Conservation (phyloP, 2,888 invertebrate genomes). For the Teleogryllus oceanicus region DNA sequence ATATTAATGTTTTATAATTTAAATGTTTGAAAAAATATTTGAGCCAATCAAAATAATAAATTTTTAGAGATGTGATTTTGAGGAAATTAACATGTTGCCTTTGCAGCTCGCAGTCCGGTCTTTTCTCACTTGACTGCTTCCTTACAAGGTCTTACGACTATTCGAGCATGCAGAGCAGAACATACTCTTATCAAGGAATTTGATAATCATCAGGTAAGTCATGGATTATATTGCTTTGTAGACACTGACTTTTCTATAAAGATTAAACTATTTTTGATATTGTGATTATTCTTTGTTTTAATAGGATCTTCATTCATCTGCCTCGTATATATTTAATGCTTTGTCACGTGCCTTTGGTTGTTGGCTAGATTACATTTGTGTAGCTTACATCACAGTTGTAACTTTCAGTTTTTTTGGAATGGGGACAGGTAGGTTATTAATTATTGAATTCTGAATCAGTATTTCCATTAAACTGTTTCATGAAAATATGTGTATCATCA, state of each 20-base stretch:
- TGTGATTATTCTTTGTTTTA: constrained; percentile 42
- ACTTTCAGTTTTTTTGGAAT: constrained; percentile 62
- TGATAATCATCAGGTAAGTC: constrained; percentile 47
- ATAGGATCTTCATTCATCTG: constrained; percentile 66
- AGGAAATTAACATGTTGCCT: not conserved
- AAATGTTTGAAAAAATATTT: too few relatives aligned
- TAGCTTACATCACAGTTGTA: constrained; percentile 58
- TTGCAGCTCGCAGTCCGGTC: constrained; percentile 75
- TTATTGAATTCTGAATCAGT: not conserved
- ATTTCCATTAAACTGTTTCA: too few relatives aligned
- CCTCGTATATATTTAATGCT: constrained; percentile 60
- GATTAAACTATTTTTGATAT: too few relatives aligned
- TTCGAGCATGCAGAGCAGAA: constrained; percentile 72
- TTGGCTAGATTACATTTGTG: constrained; percentile 63
- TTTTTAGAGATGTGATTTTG: too few relatives aligned
- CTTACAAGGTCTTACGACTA: constrained; percentile 73
- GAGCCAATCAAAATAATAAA: too few relatives aligned
- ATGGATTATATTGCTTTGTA: too few relatives aligned
- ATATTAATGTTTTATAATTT: too few relatives aligned
- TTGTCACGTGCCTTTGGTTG: constrained; percentile 62
- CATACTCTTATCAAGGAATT: constrained; percentile 60
- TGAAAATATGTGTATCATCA: too few relatives aligned
- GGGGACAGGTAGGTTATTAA: constrained; percentile 38
- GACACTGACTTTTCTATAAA: too few relatives aligned
- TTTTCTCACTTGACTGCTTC: constrained; percentile 78